Conservation (phyloP, 2,888 invertebrate genomes). For the Pecten maximus region DNA sequence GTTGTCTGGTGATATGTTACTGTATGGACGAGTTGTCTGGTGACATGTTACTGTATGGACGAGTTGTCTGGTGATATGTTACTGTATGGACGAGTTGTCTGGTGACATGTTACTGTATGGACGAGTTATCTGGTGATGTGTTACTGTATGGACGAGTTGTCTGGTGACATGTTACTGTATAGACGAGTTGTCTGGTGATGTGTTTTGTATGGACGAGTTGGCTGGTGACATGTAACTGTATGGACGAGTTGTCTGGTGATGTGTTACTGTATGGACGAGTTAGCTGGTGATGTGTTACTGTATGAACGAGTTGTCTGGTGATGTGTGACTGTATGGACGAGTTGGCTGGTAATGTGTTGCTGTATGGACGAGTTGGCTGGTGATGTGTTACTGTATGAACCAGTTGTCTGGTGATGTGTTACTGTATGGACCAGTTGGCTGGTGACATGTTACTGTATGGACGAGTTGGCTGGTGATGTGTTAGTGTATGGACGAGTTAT, state of each 20-base stretch:
- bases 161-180: not conserved
- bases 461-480: not conserved
- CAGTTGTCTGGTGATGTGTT: not conserved
- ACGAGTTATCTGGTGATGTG: not conserved
- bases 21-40: not conserved
- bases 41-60: not conserved
- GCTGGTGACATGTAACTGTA: too few species aligned
- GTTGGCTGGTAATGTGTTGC: not conserved
- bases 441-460: not conserved
- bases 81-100: not conserved
- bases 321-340: too few species aligned
- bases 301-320: too few species aligned
- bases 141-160: not conserved
- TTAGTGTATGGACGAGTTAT: not conserved
- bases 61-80: not conserved
- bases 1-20: not conserved
- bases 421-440: not conserved
- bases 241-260: too few species aligned
- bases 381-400: not conserved
- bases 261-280: too few species aligned
- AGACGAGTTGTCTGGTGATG: not conserved
- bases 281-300: too few species aligned
- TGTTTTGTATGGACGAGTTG: not conserved
- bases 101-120: not conserved
- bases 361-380: not conserved